Evolutionary conservation across 2,113 vertebrate genomes (phyloP).

Genomic region (Acrocephalus kingi): DNA sequence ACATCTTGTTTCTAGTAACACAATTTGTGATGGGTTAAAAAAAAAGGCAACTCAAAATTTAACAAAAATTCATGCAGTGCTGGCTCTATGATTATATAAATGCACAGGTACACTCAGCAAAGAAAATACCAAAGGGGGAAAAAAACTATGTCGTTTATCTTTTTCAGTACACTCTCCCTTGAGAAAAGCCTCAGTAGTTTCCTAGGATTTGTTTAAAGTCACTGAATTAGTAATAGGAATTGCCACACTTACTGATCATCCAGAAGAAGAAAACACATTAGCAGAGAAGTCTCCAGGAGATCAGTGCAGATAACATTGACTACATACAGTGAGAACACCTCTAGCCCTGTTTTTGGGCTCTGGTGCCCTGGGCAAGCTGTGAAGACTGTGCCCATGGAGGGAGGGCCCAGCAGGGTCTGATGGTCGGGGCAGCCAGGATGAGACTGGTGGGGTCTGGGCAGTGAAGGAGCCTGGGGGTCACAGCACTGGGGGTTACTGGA

Average conservation of each 20-base stretch:
- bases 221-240: neutral
- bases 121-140: neutral
- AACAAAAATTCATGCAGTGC: neutral
- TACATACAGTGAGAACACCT: fast-evolving
- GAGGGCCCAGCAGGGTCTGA: neutral
- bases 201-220: constrained; percentile 6
- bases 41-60: neutral
- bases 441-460: fast-evolving
- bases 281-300: neutral
- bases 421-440: neutral
- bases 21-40: neutral
- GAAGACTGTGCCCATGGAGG: neutral
- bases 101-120: neutral
- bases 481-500: neutral
- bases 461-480: neutral
- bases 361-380: neutral
- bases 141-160: neutral
- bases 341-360: neutral
- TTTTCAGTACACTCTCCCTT: neutral
- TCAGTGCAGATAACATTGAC: neutral
- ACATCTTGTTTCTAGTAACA: neutral
- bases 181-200: neutral
- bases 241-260: neutral
- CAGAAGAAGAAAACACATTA: neutral
- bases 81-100: neutral